Evolutionary conservation across 2,113 vertebrate genomes (phyloP).

Genomic region (Patagioenas fasciata): DNA sequence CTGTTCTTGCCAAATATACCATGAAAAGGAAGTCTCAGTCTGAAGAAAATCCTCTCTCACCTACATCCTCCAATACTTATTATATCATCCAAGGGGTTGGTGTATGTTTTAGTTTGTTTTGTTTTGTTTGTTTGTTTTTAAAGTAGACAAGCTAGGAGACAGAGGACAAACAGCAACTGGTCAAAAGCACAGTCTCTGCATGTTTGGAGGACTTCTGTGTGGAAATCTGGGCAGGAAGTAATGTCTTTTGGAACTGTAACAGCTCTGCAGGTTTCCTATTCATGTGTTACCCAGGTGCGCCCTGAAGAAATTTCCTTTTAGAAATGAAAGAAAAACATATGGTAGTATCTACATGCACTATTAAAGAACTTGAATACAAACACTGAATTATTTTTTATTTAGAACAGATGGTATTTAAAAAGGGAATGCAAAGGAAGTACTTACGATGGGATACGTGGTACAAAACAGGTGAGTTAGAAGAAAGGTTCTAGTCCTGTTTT

Average conservation of each 20-base stretch:
- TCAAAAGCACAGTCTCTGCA: not conserved
- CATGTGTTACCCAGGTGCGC: slow-evolving; percentile 60
- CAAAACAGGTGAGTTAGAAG: slow-evolving; percentile 39
- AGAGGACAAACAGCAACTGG: not conserved
- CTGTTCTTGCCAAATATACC: not conserved
- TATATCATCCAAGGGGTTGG: not conserved
- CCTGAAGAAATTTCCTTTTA: slow-evolving; percentile 56
- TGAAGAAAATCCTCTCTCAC: not conserved
- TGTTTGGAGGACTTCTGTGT: not conserved
- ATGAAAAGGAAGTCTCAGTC: not conserved
- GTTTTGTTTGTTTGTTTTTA: not conserved
- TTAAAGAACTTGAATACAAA: slow-evolving; percentile 20
- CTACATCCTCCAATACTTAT: not conserved
- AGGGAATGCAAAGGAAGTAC: not conserved
- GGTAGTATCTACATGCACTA: not conserved
- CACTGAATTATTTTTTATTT: slow-evolving; percentile 28
- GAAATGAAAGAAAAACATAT: slow-evolving; percentile 49
- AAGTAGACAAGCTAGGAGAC: not conserved
- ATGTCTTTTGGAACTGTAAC: not conserved
- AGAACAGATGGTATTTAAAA: slow-evolving; percentile 39
- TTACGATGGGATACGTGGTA: not conserved
- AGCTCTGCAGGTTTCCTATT: slow-evolving; percentile 44
- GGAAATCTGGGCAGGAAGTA: slow-evolving; percentile 35
- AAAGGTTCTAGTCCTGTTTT: slow-evolving; percentile 10
- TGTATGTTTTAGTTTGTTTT: not conserved